These are phyloP conservation scores for Coturnix japonica DNA, from an alignment of 2,113 vertebrate genomes.

Conservation along the genomic window DNA sequence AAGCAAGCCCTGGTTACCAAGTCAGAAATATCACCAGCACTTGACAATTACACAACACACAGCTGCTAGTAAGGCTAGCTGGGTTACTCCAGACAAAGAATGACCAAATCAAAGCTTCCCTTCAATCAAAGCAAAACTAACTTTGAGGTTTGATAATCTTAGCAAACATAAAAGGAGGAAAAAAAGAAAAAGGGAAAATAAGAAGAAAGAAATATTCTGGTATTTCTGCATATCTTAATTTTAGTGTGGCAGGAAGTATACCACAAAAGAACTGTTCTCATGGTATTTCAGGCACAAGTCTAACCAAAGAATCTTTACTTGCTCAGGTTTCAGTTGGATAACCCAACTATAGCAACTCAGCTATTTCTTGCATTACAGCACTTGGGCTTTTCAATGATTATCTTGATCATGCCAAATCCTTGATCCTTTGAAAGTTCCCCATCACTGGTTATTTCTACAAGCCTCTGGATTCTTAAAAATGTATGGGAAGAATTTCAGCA, in stretches of 20 bases:
- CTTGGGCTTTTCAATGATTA: not conserved
- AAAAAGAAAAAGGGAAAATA: not conserved
- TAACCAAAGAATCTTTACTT: slow-evolving; percentile 31
- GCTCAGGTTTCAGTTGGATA: not conserved
- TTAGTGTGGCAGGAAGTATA: slow-evolving; percentile 35
- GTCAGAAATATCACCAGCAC: slow-evolving; percentile 12
- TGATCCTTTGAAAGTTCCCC: slow-evolving; percentile 24
- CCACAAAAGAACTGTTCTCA: slow-evolving; percentile 54
- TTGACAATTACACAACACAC: not conserved
- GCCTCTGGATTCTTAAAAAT: not conserved
- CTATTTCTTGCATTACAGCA: not conserved
- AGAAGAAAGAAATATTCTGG: not conserved
- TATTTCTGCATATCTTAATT: slow-evolving; percentile 40
- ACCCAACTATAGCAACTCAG: not conserved
- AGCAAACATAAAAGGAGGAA: not conserved
- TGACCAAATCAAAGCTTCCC: slow-evolving; percentile 22
- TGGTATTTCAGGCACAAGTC: slow-evolving; percentile 17
- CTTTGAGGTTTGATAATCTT: not conserved
- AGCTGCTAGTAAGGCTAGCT: not conserved
- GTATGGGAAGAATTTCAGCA: not conserved
- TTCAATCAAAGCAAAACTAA: slow-evolving; percentile 38
- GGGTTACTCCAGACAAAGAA: not conserved
- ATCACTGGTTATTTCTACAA: slow-evolving; percentile 20
- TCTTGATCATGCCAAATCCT: not conserved
- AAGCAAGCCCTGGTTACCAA: not conserved